Evolutionary conservation across 2,797 vertebrate genomes (phyloP), one percentile per base, ranked within the genome.

Genomic region (Bradypodion pumilum): DNA sequence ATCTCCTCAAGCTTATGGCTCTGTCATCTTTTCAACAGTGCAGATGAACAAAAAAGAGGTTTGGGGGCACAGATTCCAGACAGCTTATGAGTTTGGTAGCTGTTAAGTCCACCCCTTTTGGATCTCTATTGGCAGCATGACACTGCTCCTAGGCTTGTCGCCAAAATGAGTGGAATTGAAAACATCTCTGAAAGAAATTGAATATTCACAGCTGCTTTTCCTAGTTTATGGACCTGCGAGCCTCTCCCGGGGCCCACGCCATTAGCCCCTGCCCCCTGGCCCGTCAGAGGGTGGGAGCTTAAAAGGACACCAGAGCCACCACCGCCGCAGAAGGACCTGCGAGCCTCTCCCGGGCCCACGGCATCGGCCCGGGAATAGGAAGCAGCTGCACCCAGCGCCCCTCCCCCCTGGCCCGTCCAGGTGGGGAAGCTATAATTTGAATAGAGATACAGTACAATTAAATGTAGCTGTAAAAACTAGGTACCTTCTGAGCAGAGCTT

Each of bases 101-200:
- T 76, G n/a, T 49, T 56, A 80, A 81, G n/a, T 69, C 63, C 52
- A 60, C 40, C 40, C 29, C 37, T 69, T 75, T 75, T 75, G 73
- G 37, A n/a, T 7, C 25, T 25, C 8, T 44, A 29, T 32, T 60
- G 37, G 37, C 23, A 80, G 16, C 62, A 68, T 75, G 49, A n/a
- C 25, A 23, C 68, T 21, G 35, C 27, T 76, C 42, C n/a, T 80
- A 25, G 63, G 73, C 40, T 85, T 69, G 63, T 52, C n/a, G 60
- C 52, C 56, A 37, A 70, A 80, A 66, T n/a, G 7, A 63, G 23
- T 76, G 25, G 25, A 37, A 1, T 15, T 46, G 21, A 9, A 7
- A 74, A 52, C 27, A n/a, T 23, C 7, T 35, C 63, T 69, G n/a
- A 62, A 81, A 69, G 25, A 75, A 46, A 35, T 59, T 15, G 29